Base-by-base conservation (phyloP, 2,888 invertebrate species). In the Alsophila aescularia region DNA sequence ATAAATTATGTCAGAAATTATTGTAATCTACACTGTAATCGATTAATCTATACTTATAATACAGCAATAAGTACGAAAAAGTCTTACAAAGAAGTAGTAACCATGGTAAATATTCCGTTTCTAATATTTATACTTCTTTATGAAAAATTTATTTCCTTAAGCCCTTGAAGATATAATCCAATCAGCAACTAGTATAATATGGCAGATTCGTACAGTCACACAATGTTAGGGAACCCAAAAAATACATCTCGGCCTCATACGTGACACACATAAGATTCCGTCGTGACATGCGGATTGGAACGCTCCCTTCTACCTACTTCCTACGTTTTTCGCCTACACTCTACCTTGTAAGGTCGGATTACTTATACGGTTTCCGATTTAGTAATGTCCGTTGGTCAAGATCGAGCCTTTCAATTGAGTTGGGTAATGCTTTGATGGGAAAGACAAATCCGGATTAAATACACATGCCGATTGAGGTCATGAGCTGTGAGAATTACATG, bases 251-350 rank as follows among this genome's bases (percentile, higher is more conserved):
- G 36, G 24, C 31, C 4, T 53, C 21, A 58, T 64, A 62, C 52
- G 47, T 65, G 68, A 64, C 62, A 54, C 57, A 57, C 62, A 51
- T 60, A 50, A 21, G 34, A 40, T 55, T 21, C 36, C n/a, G 15
- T 48, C 66, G 60, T 70, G 70, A 65, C 65, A 61, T 59, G 56
- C 41, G 64, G 72, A 72, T 75, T 62, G 69, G 65, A 56, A 64
- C 70, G 65, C 66, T 65, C 70, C 67, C 57, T 58, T 60, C 65
- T 64, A 69, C 67, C 57, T 58, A 61, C 60, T 77, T 64, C 79
- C 77, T 74, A 79, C 81, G 70, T 56, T 52, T 59, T 55, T 61
- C 79, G 72, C 82, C 82, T 74, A 81, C 82, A 70, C 73, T 21
- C 54, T 50, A 43, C 79, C 77, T 58, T 76, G 54, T 74, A 80